Evolutionary conservation across 1,140 invertebrate species (phyloP).

Genomic region (Penaeus chinensis): DNA sequence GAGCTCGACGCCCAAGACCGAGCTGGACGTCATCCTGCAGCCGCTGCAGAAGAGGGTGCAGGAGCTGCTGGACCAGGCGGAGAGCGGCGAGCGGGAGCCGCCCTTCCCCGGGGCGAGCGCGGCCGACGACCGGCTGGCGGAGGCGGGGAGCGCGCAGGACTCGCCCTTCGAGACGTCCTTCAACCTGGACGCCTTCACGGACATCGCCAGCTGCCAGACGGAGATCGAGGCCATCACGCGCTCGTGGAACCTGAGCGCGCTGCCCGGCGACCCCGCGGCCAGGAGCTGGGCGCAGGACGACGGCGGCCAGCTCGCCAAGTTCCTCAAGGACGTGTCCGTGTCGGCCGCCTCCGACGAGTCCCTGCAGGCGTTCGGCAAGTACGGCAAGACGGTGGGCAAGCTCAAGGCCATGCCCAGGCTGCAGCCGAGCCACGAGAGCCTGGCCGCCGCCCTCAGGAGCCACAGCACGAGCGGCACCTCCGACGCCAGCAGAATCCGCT

Average conservation of each 20-base stretch:
- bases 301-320: slow-evolving; percentile 36
- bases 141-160: not conserved
- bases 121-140: not conserved
- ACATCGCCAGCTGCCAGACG: slow-evolving; percentile 49
- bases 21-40: not conserved
- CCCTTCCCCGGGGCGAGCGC: not conserved
- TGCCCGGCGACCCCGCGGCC: not conserved
- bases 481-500: not conserved
- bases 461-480: not conserved
- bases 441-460: not conserved
- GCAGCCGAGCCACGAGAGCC: slow-evolving; percentile 35
- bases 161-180: slow-evolving; percentile 11
- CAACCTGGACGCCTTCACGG: slow-evolving; percentile 51
- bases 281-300: slow-evolving; percentile 21
- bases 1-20: slow-evolving; percentile 15
- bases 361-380: slow-evolving; percentile 43
- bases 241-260: slow-evolving; percentile 21
- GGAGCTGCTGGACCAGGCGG: not conserved
- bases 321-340: slow-evolving; percentile 48
- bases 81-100: not conserved
- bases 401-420: slow-evolving; percentile 25
- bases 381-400: slow-evolving; percentile 38
- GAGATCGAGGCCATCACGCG: slow-evolving; percentile 39
- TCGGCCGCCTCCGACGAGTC: slow-evolving; percentile 36
- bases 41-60: slow-evolving; percentile 1